Percentiles rank a stretch among this genome's conserved stretches.
Evolutionary conservation across 1,140 invertebrate genomes (phyloP).

Genomic region (Eumeta japonica): DNA sequence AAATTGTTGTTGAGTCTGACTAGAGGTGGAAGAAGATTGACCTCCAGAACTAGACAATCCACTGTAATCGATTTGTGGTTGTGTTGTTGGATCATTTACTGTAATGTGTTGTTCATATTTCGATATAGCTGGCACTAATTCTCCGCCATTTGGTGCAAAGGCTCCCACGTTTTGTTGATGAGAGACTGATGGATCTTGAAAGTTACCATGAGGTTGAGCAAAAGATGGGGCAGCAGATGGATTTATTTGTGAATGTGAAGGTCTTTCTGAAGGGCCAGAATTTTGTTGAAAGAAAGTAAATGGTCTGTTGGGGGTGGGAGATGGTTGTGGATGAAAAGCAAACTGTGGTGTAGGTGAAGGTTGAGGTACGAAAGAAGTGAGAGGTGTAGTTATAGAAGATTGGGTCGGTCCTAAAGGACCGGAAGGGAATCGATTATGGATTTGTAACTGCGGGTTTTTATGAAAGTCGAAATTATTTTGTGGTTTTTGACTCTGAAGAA

Average conservation of each 20-base stretch:
- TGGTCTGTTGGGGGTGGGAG: conserved; percentile 35
- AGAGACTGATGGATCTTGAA: conserved; percentile 19
- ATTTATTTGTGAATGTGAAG: no score
- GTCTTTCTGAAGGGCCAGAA: conserved; percentile 32
- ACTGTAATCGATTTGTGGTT: conserved; percentile 27
- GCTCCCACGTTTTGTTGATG: conserved; percentile 46
- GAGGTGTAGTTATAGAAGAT: conserved; percentile 22
- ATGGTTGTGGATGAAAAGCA: conserved; percentile 41
- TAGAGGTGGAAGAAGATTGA: conserved; percentile 23
- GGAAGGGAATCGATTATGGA: conserved; percentile 11
- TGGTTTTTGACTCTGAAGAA: conserved; percentile 32
- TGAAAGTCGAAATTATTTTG: conserved; percentile 51
- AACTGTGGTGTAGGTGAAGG: conserved; percentile 35
- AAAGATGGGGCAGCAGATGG: no score
- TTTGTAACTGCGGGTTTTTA: conserved; percentile 21
- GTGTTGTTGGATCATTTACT: conserved; percentile 42
- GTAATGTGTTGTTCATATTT: conserved; percentile 75
- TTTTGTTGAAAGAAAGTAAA: conserved; percentile 22
- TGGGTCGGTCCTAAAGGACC: no score
- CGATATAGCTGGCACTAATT: conserved; percentile 71
- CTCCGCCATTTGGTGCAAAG: conserved; percentile 61
- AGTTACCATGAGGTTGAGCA: conserved; percentile 12
- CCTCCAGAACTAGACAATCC: conserved; percentile 12
- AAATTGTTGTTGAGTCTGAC: conserved; percentile 17
- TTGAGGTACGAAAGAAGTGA: conserved; percentile 15